Conservation (phyloP, 2,888 invertebrate genomes). For the Agriopis leucophaearia region DNA sequence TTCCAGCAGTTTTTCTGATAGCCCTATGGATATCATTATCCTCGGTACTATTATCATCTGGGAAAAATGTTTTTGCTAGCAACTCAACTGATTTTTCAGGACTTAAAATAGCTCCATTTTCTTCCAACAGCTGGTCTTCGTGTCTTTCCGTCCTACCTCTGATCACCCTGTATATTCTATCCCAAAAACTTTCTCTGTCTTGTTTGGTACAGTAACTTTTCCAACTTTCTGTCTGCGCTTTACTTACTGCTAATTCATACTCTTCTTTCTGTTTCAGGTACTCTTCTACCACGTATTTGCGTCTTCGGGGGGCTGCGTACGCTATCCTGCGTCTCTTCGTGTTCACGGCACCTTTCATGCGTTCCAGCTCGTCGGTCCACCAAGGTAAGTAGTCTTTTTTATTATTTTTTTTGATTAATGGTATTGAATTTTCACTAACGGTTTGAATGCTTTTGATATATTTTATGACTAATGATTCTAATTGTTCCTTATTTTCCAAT, state of each 20-base stretch:
- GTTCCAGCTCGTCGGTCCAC: neutral
- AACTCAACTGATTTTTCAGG: neutral
- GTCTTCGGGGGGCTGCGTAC: conserved; percentile 1
- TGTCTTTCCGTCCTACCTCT: neutral
- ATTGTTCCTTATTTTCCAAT: neutral
- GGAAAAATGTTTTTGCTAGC: neutral
- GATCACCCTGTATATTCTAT: no score
- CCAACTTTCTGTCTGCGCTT: no score
- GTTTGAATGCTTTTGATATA: neutral
- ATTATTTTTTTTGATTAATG: neutral
- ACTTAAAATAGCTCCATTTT: neutral
- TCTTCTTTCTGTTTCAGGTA: neutral
- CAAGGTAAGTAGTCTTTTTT: no score
- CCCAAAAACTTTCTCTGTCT: no score
- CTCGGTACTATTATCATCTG: neutral
- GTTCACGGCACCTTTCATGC: neutral
- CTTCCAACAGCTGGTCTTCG: neutral
- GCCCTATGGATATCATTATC: neutral
- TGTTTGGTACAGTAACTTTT: no score
- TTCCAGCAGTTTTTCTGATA: no score
- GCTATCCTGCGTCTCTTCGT: neutral
- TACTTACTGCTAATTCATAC: no score
- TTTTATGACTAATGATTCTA: neutral
- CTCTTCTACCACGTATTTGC: neutral
- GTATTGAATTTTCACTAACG: neutral